These are phyloP conservation scores for Chrysina gloriosa DNA, from an alignment of 2,888 invertebrate genomes.

Conservation along the genomic window DNA sequence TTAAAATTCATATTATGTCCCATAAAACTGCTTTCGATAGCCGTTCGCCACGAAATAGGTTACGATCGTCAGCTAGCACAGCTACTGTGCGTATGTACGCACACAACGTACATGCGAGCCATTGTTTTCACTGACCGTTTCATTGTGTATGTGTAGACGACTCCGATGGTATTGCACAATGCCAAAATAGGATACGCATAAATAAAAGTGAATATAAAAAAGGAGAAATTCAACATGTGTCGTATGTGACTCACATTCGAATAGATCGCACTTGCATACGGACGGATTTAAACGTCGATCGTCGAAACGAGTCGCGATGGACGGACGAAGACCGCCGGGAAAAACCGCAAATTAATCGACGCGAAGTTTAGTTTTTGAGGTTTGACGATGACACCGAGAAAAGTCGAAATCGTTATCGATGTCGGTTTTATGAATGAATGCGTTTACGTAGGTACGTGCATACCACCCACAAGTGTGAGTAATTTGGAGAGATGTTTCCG, in stretches of 20 bases:
- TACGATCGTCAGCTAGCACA: not conserved
- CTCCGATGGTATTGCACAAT: constrained; percentile 26
- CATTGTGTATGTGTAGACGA: constrained; percentile 8
- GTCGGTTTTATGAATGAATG: constrained; percentile 19
- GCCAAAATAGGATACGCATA: constrained; percentile 34
- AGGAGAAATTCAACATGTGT: constrained; percentile 35
- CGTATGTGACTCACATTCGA: constrained; percentile 36
- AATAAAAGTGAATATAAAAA: constrained; percentile 40
- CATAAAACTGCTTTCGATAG: constrained; percentile 23
- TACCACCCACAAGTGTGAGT: constrained; percentile 27
- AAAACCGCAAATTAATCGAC: constrained; percentile 4
- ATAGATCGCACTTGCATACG: constrained; percentile 22
- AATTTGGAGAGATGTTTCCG: not conserved
- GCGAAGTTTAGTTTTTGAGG: not conserved
- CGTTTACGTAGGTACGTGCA: not conserved
- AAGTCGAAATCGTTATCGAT: constrained; percentile 2
- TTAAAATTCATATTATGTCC: constrained; percentile 28
- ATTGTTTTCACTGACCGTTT: constrained; percentile 30
- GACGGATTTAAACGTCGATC: not conserved
- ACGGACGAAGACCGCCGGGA: too few species aligned
- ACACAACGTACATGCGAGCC: not conserved
- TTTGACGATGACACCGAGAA: constrained; percentile 14
- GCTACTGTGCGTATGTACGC: not conserved
- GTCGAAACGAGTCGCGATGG: not conserved
- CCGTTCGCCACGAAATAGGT: constrained; percentile 14